Conservation (phyloP, 2,113 vertebrate genomes). For the Origma solitaria region DNA sequence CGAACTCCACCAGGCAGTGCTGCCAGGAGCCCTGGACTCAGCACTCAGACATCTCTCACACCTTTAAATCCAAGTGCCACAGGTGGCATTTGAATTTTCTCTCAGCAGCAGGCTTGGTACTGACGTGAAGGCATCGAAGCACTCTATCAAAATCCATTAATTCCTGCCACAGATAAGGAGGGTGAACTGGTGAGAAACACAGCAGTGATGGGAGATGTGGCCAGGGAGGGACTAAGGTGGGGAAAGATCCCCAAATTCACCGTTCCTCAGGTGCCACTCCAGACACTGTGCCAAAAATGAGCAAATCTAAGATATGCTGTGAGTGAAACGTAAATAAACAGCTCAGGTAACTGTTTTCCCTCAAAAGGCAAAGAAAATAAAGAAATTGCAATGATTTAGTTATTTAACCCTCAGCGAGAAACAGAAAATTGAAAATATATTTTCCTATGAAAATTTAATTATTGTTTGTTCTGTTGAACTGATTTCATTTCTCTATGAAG, state of each 20-base stretch:
- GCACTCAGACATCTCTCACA: neutral
- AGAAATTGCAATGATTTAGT: neutral
- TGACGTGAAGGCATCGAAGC: neutral
- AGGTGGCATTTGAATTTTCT: neutral
- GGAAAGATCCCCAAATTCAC: neutral
- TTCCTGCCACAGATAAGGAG: neutral
- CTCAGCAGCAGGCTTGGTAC: neutral
- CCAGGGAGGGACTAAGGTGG: neutral
- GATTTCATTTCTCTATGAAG: conserved; percentile 33
- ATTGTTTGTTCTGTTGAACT: conserved; percentile 30
- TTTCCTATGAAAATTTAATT: conserved; percentile 34
- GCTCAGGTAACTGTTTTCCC: neutral
- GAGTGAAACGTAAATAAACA: conserved; percentile 8
- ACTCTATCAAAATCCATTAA: neutral
- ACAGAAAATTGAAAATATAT: conserved; percentile 5
- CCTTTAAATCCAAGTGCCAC: neutral
- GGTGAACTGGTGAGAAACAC: neutral
- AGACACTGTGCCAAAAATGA: neutral
- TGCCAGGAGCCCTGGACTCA: neutral
- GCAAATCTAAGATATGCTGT: neutral
- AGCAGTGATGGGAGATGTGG: neutral
- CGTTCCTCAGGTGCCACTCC: neutral
- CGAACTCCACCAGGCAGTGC: neutral
- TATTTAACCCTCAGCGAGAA: conserved; percentile 18
- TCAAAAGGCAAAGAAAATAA: conserved; percentile 27